These are phyloP conservation scores for Parotocinclus haroldoi DNA, from an alignment of 2,797 vertebrate genomes.

Conservation along the genomic window DNA sequence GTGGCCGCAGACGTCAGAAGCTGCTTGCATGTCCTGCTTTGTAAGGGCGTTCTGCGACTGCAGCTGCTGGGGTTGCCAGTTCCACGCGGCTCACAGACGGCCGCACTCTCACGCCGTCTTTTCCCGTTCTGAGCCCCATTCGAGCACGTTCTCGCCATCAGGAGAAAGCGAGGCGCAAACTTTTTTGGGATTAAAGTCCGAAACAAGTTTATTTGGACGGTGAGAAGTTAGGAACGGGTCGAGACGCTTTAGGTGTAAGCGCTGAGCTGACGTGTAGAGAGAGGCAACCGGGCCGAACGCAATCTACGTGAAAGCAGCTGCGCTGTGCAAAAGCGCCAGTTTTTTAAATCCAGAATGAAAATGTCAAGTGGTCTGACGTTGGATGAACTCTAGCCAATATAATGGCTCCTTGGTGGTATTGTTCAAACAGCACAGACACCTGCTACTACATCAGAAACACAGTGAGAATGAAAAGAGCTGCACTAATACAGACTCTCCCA, in stretches of 20 bases:
- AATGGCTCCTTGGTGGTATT: constrained; percentile 34
- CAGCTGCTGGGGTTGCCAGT: constrained; percentile 78
- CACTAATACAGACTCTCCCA: too few species aligned
- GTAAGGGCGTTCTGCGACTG: constrained; percentile 85
- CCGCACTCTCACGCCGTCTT: constrained; percentile 78
- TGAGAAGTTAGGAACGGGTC: constrained; percentile 4
- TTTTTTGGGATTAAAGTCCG: constrained; percentile 46
- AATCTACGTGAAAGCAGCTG: constrained; percentile 12
- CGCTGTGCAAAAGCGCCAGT: constrained; percentile 37
- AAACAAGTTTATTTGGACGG: constrained; percentile 19
- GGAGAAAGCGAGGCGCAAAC: constrained; percentile 47
- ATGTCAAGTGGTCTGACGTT: constrained; percentile 44
- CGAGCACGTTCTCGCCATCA: constrained; percentile 58
- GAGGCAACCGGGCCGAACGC: constrained; percentile 6
- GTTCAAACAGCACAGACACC: constrained; percentile 35
- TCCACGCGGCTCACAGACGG: constrained; percentile 79
- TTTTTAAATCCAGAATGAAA: constrained; percentile 43
- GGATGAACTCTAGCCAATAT: constrained; percentile 43
- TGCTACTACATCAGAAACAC: background rate
- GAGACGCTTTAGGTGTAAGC: constrained; percentile 1
- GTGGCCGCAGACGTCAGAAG: constrained; percentile 87
- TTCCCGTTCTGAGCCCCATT: constrained; percentile 67
- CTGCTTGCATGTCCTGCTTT: constrained; percentile 86
- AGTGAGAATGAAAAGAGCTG: too few species aligned
- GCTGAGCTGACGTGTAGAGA: constrained; percentile 10